Conservation (phyloP, 2,888 invertebrate species). For the Platynereis dumerilii region DNA sequence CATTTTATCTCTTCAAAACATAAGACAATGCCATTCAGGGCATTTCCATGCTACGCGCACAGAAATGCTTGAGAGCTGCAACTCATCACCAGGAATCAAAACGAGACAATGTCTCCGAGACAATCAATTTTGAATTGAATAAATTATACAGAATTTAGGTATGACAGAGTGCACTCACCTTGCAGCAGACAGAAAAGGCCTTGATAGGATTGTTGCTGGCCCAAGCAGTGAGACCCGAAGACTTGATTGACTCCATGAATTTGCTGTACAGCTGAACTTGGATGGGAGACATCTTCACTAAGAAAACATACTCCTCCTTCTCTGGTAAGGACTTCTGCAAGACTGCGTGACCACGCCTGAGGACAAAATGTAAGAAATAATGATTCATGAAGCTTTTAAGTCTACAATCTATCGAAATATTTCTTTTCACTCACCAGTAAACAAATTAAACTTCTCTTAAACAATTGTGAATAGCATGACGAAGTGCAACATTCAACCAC, state of each 20-base stretch:
- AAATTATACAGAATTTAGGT: conserved; percentile 11
- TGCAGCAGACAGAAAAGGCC: conserved; percentile 98
- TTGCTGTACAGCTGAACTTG: conserved; percentile 90
- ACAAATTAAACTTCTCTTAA: too few relatives aligned
- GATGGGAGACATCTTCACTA: conserved; percentile 87
- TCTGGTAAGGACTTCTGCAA: conserved; percentile 89
- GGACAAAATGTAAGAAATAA: too few relatives aligned
- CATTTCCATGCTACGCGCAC: too few relatives aligned
- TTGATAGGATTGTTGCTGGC: conserved; percentile 87
- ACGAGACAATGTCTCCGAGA: not conserved
- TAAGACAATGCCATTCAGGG: conserved; percentile 1
- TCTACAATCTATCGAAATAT: too few relatives aligned
- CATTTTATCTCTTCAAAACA: conserved; percentile 7
- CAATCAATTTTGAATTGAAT: not conserved
- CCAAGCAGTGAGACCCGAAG: conserved; percentile 48
- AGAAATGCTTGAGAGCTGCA: not conserved
- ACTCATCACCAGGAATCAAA: conserved; percentile 1
- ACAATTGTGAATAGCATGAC: too few relatives aligned
- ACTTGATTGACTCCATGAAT: conserved; percentile 77
- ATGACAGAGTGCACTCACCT: too few relatives aligned
- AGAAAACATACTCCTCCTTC: conserved; percentile 92
- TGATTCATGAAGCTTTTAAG: too few relatives aligned
- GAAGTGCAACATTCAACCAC: too few relatives aligned
- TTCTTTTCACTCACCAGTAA: too few relatives aligned
- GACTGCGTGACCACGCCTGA: conserved; percentile 87